Evolutionary conservation across 2,888 invertebrate species (phyloP).

Genomic region (Holacanthella duospinosa): DNA sequence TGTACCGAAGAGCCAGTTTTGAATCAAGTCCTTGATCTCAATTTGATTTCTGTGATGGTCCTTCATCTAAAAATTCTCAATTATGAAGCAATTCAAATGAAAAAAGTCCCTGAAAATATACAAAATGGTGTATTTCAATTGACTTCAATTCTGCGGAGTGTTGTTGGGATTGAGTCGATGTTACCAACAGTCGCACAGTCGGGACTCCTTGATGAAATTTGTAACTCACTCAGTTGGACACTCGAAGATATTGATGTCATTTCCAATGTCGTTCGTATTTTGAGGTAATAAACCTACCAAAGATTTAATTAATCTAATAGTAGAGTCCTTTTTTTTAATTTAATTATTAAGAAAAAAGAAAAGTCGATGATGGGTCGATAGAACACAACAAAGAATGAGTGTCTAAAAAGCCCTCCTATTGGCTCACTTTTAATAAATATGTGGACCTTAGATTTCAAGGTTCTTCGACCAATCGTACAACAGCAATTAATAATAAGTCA

Average conservation of each 20-base stretch:
- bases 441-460: too few relatives aligned
- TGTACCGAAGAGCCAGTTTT: slow-evolving; percentile 29
- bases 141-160: slow-evolving; percentile 36
- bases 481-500: too few relatives aligned
- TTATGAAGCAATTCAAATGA: slow-evolving; percentile 17
- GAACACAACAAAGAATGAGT: too few relatives aligned
- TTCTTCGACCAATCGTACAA: too few relatives aligned
- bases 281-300: slow-evolving; percentile 22
- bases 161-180: slow-evolving; percentile 32
- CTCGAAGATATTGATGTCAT: slow-evolving; percentile 35
- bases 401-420: too few relatives aligned
- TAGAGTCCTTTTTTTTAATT: too few relatives aligned
- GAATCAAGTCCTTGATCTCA: slow-evolving; percentile 23
- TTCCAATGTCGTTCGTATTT: slow-evolving; percentile 33
- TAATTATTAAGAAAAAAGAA: too few relatives aligned
- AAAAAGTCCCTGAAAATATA: slow-evolving; percentile 24
- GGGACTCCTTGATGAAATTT: slow-evolving; percentile 32
- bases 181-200: slow-evolving; percentile 24
- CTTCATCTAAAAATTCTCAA: slow-evolving; percentile 32
- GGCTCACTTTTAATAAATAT: too few relatives aligned
- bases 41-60: slow-evolving; percentile 31
- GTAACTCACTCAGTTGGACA: slow-evolving; percentile 32
- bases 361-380: too few relatives aligned
- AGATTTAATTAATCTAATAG: too few relatives aligned
- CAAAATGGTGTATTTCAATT: slow-evolving; percentile 35